Evolutionary conservation across 2,113 vertebrate species (phyloP), one percentile per base, ranked within the genome.

Genomic region (Lipophrys pholis): DNA sequence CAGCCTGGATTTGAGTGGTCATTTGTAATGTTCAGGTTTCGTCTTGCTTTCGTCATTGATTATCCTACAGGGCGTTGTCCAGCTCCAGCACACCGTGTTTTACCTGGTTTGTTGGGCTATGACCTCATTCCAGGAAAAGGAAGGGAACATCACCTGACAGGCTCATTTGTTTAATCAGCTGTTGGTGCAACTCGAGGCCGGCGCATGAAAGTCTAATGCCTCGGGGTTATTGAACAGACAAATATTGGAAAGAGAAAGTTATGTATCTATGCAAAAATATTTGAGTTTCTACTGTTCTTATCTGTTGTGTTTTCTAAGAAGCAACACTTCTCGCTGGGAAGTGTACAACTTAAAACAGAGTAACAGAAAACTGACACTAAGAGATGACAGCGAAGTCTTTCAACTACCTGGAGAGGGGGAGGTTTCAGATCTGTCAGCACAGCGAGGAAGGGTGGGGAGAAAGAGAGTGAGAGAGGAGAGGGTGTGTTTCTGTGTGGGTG

Each of bases 141-240:
- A 88, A 90, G 73, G 56, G 74, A 84, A 40, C 66, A 84, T 86
- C 87, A 91, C 87, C 84, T 90, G 82, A 89, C 74, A 38, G 67
- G 17, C 58, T 85, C 59, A 86, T 92, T 92, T 93, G 88, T 88
- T 83, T 92, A 88, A 88, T 88, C 91, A 90, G 87, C 83, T 91
- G 86, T 82, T 77, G 83, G 67, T 78, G 69, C 89, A 82, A 85
- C 81, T 58, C 54, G 14, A 87, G 81, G 77, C 81, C 60, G 56
- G 76, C 67, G 75, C 40, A 58, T 66, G 46, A 64, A 68, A 82
- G 56, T 43, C 39, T 67, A 1, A 51, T 64, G 74, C 89, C 73
- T 83, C 49, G 38, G 78, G 78, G 88, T 82, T 69, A 78, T 75
- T 69, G 52, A 54, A 40, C 7, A 30, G 59, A 30, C 70, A 66